A percentile compares a stretch with the other conserved stretches of the same genome.
Conservation (phyloP, 2,797 vertebrate genomes). For the Rhynchonycteris naso region DNA sequence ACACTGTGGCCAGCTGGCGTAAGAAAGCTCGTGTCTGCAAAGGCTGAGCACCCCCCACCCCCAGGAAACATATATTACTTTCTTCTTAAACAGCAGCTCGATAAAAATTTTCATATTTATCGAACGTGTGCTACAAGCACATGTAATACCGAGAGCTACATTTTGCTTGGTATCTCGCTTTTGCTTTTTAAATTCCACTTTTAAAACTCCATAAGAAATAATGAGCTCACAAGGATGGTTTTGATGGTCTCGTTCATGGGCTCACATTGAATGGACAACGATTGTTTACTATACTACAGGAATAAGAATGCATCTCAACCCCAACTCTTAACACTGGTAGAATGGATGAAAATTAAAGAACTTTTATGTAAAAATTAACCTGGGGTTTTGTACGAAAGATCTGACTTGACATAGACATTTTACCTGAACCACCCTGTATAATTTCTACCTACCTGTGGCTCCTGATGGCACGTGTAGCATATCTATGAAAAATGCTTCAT, state of each 20-base stretch:
- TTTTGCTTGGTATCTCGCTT: constrained; percentile 13
- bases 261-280: neutral
- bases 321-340: neutral
- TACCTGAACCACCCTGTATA: neutral
- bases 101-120: neutral
- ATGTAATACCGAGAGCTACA: neutral
- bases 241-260: neutral
- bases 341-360: neutral
- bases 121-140: neutral
- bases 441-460: accelerated
- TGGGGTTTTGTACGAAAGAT: neutral
- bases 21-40: constrained; percentile 65
- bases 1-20: constrained; percentile 47
- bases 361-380: neutral
- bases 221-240: neutral
- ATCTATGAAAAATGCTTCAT: neutral
- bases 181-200: constrained; percentile 22
- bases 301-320: neutral
- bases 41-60: neutral
- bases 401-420: neutral
- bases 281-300: neutral
- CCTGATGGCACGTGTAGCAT: neutral
- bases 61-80: constrained; percentile 44
- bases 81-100: constrained; percentile 9
- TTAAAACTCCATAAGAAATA: constrained; percentile 8